Evolutionary conservation across 23 tunicate species (phyloP).

Genomic region (Ascidia mentula): DNA sequence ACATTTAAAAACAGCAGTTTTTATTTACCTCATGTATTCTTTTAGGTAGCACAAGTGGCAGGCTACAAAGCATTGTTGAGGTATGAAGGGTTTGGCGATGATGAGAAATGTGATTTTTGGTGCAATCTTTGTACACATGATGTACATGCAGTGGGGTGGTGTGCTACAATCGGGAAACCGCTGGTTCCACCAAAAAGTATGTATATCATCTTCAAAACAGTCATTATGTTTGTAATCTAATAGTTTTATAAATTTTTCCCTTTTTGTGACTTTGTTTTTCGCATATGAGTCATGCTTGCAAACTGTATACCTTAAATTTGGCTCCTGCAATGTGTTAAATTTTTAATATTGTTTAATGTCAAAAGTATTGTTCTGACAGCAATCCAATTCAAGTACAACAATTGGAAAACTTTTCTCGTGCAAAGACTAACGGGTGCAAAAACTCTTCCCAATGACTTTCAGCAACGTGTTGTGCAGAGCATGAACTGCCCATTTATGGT

Average conservation of each 20-base stretch:
- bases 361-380: slow-evolving; percentile 20
- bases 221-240: no score
- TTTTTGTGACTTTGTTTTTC: no score
- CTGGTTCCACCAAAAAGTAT: slow-evolving; percentile 84
- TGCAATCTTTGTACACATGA: slow-evolving; percentile 81
- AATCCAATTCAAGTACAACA: slow-evolving; percentile 78
- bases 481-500: slow-evolving; percentile 47
- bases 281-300: no score
- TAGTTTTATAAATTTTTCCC: no score
- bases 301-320: no score
- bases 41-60: slow-evolving; percentile 66
- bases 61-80: slow-evolving; percentile 78
- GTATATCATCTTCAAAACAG: neutral
- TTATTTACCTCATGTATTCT: neutral
- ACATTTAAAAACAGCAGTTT: no score
- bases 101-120: slow-evolving; percentile 77
- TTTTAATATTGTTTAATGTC: neutral
- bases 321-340: neutral
- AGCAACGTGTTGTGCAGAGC: slow-evolving; percentile 64
- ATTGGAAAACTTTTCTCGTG: slow-evolving; percentile 85
- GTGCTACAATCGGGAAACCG: slow-evolving; percentile 92
- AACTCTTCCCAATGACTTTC: slow-evolving; percentile 85
- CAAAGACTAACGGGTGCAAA: slow-evolving; percentile 74
- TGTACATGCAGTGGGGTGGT: slow-evolving; percentile 97
- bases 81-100: slow-evolving; percentile 81